A percentile compares a stretch with the other conserved stretches of the same genome.
Conservation (phyloP, 2,113 vertebrate genomes). For the Eolophus roseicapilla region DNA sequence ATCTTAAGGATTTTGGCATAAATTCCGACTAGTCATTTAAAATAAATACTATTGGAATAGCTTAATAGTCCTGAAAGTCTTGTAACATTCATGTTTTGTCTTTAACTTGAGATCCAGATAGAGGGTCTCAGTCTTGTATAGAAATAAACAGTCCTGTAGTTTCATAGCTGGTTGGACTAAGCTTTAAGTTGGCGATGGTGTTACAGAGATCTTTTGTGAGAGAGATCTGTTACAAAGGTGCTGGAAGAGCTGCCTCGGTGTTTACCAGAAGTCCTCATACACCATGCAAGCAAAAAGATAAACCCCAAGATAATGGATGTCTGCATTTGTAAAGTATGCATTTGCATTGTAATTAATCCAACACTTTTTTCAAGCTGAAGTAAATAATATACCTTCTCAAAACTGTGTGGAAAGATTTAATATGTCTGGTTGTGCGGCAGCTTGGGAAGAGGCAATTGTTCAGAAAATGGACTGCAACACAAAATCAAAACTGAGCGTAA, state of each 20-base stretch:
- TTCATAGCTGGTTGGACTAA: not conserved
- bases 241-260: not conserved
- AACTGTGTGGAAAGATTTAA: not conserved
- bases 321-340: not conserved
- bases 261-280: not conserved
- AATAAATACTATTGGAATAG: not conserved
- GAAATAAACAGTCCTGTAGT: not conserved
- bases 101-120: not conserved
- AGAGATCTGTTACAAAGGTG: not conserved
- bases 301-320: not conserved
- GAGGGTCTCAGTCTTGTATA: not conserved
- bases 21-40: not conserved
- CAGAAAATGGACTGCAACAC: not conserved
- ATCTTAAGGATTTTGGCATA: not conserved
- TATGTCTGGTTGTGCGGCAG: not conserved
- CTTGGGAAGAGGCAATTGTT: not conserved
- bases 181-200: not conserved
- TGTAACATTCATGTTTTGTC: not conserved
- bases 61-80: not conserved
- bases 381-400: not conserved
- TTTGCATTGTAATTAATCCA: not conserved
- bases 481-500: not conserved
- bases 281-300: not conserved
- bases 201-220: not conserved
- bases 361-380: not conserved